Evolutionary conservation across 2,888 invertebrate genomes (phyloP).

Genomic region (Pomacea canaliculata): DNA sequence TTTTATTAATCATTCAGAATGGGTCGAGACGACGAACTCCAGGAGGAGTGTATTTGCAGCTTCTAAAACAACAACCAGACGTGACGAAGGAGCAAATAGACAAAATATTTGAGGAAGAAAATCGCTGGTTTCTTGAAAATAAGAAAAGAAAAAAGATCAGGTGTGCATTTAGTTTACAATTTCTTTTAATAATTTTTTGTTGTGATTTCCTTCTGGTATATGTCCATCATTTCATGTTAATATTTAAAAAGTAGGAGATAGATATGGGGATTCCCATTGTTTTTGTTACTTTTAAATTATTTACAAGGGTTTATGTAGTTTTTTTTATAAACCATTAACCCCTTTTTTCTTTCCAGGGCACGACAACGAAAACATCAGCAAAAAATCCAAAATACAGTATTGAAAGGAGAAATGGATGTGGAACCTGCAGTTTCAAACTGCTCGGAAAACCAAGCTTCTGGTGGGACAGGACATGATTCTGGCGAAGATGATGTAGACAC

Average conservation of each 20-base stretch:
- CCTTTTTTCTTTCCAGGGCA: neutral
- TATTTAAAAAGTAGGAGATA: too few relatives aligned
- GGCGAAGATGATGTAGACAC: neutral
- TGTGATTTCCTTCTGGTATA: too few relatives aligned
- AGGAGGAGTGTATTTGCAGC: constrained; percentile 86
- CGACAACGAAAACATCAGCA: neutral
- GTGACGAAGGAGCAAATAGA: constrained; percentile 49
- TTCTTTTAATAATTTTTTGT: too few relatives aligned
- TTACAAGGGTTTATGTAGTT: too few relatives aligned
- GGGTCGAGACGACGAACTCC: constrained; percentile 85
- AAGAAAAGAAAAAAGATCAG: constrained; percentile 26
- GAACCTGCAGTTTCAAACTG: neutral
- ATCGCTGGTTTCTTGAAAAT: constrained; percentile 30
- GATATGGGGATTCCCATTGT: too few relatives aligned
- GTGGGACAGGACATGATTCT: neutral
- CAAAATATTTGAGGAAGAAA: constrained; percentile 58
- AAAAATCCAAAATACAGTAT: neutral
- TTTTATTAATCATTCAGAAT: constrained; percentile 73
- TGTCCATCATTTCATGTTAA: too few relatives aligned
- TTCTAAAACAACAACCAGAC: constrained; percentile 72
- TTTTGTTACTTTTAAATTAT: too few relatives aligned
- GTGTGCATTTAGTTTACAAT: neutral
- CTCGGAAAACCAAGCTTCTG: neutral
- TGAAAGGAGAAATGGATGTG: neutral
- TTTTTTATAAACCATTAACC: too few relatives aligned